Conservation (phyloP, 2,888 invertebrate genomes). For the Athrips mouffetella region DNA sequence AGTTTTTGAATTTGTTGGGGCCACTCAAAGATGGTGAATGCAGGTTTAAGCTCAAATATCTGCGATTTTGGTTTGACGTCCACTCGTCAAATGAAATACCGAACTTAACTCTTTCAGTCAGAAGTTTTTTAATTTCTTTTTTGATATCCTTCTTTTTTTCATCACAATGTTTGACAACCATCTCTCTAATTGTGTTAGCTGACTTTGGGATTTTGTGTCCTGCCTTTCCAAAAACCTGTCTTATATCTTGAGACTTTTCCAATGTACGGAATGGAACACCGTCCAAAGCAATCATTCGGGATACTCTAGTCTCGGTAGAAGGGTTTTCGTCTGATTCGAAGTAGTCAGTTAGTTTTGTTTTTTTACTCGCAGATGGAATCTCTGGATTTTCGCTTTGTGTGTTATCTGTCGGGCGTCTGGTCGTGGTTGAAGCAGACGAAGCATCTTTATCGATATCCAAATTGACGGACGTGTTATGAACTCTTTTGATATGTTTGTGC, state of each 20-base stretch:
- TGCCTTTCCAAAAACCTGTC: slow-evolving; percentile 4
- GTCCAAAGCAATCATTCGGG: slow-evolving; percentile 11
- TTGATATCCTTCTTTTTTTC: background rate
- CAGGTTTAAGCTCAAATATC: slow-evolving; percentile 6
- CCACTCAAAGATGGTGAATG: background rate
- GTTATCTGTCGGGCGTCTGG: background rate
- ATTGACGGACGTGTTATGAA: slow-evolving; percentile 3
- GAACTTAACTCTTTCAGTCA: background rate
- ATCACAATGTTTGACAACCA: background rate
- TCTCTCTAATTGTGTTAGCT: slow-evolving; percentile 11
- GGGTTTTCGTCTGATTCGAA: slow-evolving; percentile 7
- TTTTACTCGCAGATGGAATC: slow-evolving; percentile 5
- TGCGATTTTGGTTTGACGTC: background rate
- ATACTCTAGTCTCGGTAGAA: slow-evolving; percentile 5
- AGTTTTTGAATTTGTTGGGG: background rate
- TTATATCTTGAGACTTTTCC: background rate
- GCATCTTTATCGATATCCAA: background rate
- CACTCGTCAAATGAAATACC: background rate
- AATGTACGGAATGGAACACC: background rate
- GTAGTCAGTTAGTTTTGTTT: slow-evolving; percentile 9
- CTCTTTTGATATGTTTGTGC: slow-evolving; percentile 13
- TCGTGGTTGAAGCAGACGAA: background rate
- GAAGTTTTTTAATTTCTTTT: background rate
- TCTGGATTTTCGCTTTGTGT: background rate
- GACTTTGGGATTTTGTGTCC: slow-evolving; percentile 13